A percentile compares a stretch with the other conserved stretches of the same genome.
Conservation (phyloP, 1,140 invertebrate species). For the Mizuhopecten yessoensis region DNA sequence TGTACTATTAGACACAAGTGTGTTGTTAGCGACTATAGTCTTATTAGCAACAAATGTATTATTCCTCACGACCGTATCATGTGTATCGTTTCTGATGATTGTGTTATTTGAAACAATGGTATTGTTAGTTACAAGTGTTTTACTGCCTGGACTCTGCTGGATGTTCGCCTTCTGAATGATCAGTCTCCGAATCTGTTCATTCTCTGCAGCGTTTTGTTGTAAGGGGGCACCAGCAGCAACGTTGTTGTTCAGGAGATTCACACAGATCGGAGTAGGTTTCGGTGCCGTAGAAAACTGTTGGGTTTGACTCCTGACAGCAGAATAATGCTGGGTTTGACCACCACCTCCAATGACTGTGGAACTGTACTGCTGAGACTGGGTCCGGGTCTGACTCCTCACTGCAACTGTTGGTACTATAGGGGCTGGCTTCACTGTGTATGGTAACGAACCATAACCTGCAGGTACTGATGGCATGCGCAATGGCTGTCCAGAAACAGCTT, state of each 20-base stretch:
- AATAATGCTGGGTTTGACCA: neutral
- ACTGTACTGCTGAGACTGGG: neutral
- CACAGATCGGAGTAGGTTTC: neutral
- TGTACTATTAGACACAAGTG: neutral
- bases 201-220: neutral
- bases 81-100: neutral
- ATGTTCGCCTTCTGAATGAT: neutral
- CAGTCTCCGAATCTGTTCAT: neutral
- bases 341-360: neutral
- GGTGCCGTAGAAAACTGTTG: neutral
- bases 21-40: neutral
- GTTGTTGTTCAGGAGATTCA: neutral
- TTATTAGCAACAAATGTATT: neutral
- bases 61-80: neutral
- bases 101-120: neutral
- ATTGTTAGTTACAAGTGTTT: neutral
- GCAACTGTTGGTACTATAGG: neutral
- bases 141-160: neutral
- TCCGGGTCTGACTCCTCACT: neutral
- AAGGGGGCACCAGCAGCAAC: slow-evolving; percentile 16
- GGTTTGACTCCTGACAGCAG: neutral
- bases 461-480: neutral
- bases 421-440: neutral
- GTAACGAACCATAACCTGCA: neutral
- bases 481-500: slow-evolving; percentile 37